Conservation (phyloP, 2,113 vertebrate genomes). For the Callipepla squamata region DNA sequence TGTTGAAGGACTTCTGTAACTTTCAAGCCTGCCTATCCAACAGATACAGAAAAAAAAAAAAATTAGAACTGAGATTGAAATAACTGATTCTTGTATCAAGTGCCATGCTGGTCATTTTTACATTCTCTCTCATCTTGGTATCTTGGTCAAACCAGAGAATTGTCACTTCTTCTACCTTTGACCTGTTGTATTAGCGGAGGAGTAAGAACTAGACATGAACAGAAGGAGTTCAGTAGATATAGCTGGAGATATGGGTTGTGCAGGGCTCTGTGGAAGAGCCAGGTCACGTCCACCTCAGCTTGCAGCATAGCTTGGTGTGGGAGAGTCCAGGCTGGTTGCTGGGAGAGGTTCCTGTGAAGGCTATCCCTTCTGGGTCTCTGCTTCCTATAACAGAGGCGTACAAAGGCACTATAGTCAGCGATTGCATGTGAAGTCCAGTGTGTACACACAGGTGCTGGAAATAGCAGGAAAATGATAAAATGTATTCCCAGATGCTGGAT, state of each 20-base stretch:
- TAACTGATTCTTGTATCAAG: not conserved
- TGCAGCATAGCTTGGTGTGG: no score
- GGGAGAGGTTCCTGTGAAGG: not conserved
- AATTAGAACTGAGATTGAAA: not conserved
- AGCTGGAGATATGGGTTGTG: not conserved
- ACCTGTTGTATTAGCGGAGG: not conserved
- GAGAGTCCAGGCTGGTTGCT: not conserved
- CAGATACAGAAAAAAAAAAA: not conserved
- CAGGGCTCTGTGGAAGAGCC: not conserved
- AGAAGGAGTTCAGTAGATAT: not conserved
- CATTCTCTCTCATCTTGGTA: not conserved
- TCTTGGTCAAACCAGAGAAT: not conserved
- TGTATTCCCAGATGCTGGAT: not conserved
- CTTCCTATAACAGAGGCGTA: not conserved
- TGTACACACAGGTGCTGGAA: not conserved
- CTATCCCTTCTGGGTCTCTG: not conserved
- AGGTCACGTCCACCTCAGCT: accelerated
- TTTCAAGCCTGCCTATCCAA: not conserved
- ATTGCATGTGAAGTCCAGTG: not conserved
- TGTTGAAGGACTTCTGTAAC: not conserved
- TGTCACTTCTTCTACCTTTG: not conserved
- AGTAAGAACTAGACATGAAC: not conserved
- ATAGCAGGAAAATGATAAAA: not conserved
- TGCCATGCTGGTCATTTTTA: not conserved
- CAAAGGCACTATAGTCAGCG: not conserved